These are phyloP conservation scores for Champsocephalus gunnari DNA, from an alignment of 2,797 vertebrate species.

Conservation along the genomic window DNA sequence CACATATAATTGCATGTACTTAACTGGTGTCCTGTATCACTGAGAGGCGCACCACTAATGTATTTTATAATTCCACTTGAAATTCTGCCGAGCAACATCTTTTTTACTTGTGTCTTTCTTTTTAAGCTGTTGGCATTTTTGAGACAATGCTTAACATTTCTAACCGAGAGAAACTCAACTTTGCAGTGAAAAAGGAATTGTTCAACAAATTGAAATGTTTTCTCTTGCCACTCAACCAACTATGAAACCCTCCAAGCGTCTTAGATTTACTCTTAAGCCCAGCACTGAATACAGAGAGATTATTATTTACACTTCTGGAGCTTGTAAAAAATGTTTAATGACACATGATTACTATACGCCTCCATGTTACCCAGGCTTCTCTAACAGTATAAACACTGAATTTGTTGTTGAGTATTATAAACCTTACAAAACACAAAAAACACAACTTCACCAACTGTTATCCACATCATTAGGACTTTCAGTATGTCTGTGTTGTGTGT, in stretches of 20 bases:
- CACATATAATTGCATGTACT: not conserved
- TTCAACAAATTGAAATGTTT: slow-evolving; percentile 9
- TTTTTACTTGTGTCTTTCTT: not conserved
- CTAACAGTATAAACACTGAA: not conserved
- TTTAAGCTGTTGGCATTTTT: not conserved
- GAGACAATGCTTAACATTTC: not conserved
- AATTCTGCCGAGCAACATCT: not conserved
- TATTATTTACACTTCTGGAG: slow-evolving; percentile 23
- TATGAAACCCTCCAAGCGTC: slow-evolving; percentile 13
- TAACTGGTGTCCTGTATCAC: not conserved
- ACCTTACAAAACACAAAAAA: not conserved
- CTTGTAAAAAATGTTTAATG: slow-evolving; percentile 18
- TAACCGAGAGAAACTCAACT: not conserved
- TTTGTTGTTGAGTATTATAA: not conserved
- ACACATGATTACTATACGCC: slow-evolving; percentile 12
- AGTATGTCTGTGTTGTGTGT: not conserved
- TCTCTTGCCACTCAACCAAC: slow-evolving; percentile 11
- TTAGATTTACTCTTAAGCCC: slow-evolving; percentile 13
- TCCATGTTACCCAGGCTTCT: slow-evolving; percentile 1
- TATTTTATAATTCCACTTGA: not conserved
- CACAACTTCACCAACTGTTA: not conserved
- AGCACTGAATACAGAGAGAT: slow-evolving; percentile 31
- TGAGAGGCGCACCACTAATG: not conserved
- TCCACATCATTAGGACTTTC: not conserved
- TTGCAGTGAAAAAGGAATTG: not conserved